phyloP scores from a whole-genome alignment of 2,113 vertebrate species.

The human (Homo sapiens) region DNA sequence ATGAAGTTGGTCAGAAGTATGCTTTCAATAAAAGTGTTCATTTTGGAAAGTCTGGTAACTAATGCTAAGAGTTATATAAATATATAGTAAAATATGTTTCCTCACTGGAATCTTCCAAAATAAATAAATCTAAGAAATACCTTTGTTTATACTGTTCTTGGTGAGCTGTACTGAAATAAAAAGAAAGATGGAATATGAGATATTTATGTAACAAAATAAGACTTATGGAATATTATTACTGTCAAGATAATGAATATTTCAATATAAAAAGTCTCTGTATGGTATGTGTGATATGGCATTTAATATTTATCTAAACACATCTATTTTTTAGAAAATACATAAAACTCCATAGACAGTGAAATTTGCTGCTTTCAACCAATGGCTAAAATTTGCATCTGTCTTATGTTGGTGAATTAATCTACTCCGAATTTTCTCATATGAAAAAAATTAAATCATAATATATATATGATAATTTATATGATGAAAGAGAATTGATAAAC shows the following conservation, averaged over 20 bases:
- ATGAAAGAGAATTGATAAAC: background rate
- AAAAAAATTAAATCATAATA: background rate
- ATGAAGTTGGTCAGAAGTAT: background rate
- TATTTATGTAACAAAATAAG: background rate
- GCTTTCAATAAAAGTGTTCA: background rate
- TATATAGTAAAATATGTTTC: background rate
- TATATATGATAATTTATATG: background rate
- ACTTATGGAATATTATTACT: background rate
- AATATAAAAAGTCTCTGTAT: background rate
- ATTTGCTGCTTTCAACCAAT: background rate
- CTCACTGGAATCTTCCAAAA: background rate
- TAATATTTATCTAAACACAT: background rate
- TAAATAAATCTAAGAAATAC: background rate
- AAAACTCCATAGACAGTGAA: background rate
- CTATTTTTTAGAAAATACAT: slow-evolving; percentile 42
- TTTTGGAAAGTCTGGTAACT: slow-evolving; percentile 30
- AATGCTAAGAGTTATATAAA: background rate
- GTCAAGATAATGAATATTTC: background rate
- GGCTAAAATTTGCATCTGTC: background rate
- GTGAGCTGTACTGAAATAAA: background rate
- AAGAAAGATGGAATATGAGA: background rate
- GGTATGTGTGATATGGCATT: background rate
- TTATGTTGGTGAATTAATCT: background rate
- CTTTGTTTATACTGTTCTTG: background rate
- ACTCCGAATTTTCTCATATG: background rate